Conservation (phyloP, 2,797 vertebrate genomes). For the Cyclopterus lumpus region DNA sequence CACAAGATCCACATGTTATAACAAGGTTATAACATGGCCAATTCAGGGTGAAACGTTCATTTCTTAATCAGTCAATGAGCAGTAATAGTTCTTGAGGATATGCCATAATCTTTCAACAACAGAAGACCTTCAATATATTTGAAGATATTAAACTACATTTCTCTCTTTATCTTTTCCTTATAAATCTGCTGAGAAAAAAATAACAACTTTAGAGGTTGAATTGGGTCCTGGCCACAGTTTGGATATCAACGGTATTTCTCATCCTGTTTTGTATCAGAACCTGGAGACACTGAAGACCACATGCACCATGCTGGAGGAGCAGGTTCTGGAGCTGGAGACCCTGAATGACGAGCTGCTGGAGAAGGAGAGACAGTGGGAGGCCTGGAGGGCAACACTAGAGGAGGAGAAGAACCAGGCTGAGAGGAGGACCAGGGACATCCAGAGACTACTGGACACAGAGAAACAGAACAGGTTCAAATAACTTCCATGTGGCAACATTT, state of each 20-base stretch:
- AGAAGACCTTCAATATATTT: background rate
- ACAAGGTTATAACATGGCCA: too few relatives aligned
- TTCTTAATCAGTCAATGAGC: background rate
- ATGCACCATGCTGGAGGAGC: conserved; percentile 98
- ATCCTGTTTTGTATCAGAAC: conserved; percentile 81
- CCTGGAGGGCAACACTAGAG: conserved; percentile 92
- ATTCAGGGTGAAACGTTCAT: background rate
- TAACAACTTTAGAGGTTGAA: background rate
- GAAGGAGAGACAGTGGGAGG: conserved; percentile 98
- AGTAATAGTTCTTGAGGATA: background rate
- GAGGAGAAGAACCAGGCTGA: conserved; percentile 97
- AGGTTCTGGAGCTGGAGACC: conserved; percentile 96
- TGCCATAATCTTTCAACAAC: background rate
- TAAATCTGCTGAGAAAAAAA: background rate
- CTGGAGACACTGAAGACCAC: conserved; percentile 99
- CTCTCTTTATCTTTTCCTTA: background rate
- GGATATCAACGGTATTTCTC: conserved; percentile 2
- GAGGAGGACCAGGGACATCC: conserved; percentile 92
- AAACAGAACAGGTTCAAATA: conserved; percentile 93
- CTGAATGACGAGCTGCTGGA: conserved; percentile 96
- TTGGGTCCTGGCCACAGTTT: background rate
- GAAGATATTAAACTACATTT: background rate
- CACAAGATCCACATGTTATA: background rate
- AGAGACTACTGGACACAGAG: conserved; percentile 96
- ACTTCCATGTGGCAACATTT: background rate